A percentile compares a stretch with the other conserved stretches of the same genome.
Evolutionary conservation across 2,113 vertebrate genomes (phyloP).

Genomic region (Elaphurus davidianus): DNA sequence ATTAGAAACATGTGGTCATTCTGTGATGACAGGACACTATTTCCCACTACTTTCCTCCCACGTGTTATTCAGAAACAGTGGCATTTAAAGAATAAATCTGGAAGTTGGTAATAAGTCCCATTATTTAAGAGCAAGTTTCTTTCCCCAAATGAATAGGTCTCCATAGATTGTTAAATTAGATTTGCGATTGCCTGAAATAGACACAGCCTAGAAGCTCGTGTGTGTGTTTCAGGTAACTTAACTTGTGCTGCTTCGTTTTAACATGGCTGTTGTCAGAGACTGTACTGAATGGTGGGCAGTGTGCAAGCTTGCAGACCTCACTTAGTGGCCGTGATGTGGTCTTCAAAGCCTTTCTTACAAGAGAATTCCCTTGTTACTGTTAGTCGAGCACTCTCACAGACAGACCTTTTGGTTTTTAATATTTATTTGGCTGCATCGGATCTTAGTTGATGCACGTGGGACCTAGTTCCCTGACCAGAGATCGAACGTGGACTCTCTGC

Average conservation of each 20-base stretch:
- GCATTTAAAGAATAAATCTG: background rate
- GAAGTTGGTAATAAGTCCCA: background rate
- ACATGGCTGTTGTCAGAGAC: background rate
- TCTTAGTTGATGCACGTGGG: background rate
- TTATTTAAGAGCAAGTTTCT: background rate
- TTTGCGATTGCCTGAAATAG: background rate
- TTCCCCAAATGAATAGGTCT: background rate
- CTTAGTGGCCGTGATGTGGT: background rate
- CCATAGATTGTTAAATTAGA: background rate
- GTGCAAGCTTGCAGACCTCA: background rate
- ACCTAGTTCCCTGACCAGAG: background rate
- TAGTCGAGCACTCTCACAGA: background rate
- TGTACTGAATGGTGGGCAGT: background rate
- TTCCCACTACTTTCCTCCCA: background rate
- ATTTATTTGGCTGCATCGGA: background rate
- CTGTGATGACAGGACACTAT: background rate
- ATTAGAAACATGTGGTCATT: background rate
- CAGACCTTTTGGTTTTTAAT: background rate
- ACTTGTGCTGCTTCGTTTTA: background rate
- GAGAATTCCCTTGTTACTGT: background rate
- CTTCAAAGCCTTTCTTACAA: background rate
- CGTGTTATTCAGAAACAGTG: background rate
- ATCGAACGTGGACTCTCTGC: background rate
- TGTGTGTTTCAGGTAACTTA: background rate
- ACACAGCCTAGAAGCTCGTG: background rate